These are phyloP conservation scores for Oryzias celebensis DNA, from an alignment of 2,113 vertebrate species.

Conservation along the genomic window DNA sequence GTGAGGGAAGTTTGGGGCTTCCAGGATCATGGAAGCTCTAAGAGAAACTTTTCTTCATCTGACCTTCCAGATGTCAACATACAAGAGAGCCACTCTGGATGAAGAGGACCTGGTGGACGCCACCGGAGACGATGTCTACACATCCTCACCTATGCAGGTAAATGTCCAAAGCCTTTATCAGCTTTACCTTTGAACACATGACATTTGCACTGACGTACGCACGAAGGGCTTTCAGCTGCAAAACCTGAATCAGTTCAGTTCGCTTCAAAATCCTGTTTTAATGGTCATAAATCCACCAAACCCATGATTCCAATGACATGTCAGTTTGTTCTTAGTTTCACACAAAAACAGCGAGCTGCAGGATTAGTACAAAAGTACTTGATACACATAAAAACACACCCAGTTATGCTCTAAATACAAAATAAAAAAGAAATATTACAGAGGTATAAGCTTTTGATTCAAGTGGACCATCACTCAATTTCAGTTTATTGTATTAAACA, in stretches of 20 bases:
- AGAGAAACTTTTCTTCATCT: constrained; percentile 83
- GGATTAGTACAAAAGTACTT: too few species aligned
- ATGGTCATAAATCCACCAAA: neutral
- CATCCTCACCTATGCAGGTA: constrained; percentile 87
- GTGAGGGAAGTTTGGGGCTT: constrained; percentile 11
- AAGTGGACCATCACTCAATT: too few species aligned
- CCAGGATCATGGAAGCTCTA: constrained; percentile 71
- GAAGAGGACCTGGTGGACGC: constrained; percentile 93
- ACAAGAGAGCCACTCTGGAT: constrained; percentile 91
- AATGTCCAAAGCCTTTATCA: neutral
- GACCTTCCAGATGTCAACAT: constrained; percentile 91
- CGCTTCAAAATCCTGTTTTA: neutral
- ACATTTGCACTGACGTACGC: too few species aligned
- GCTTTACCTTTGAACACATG: too few species aligned
- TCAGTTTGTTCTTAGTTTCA: neutral
- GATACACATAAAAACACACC: too few species aligned
- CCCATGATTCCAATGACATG: neutral
- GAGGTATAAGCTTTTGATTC: too few species aligned
- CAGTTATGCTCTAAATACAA: too few species aligned
- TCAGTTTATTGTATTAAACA: too few species aligned
- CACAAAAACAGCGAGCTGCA: too few species aligned
- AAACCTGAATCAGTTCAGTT: too few species aligned
- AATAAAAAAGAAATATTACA: too few species aligned
- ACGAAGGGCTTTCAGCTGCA: too few species aligned
- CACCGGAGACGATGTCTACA: constrained; percentile 83